Evolutionary conservation across 2,888 invertebrate species (phyloP).

Genomic region (Stegophylla sp.): DNA sequence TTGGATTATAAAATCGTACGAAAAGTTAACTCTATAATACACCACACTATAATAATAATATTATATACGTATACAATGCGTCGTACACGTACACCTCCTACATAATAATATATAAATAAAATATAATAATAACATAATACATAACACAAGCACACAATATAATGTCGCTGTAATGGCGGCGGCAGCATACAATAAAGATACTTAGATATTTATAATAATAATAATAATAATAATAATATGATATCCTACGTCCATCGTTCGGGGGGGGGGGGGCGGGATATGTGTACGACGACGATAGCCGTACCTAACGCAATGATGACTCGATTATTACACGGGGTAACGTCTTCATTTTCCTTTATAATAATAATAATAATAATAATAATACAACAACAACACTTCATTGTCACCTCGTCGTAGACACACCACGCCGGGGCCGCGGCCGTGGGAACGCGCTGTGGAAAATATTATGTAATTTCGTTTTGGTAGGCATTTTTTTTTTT

Average conservation of each 20-base stretch:
- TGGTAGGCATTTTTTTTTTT: slow-evolving; percentile 43
- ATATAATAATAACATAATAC: too few relatives aligned
- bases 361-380: slow-evolving; percentile 16
- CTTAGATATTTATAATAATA: background rate
- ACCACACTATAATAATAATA: too few relatives aligned
- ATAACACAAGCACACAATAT: too few relatives aligned
- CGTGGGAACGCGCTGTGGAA: slow-evolving; percentile 44
- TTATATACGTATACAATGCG: background rate
- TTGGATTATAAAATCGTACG: slow-evolving; percentile 54
- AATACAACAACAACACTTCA: background rate
- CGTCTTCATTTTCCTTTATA: slow-evolving; percentile 32
- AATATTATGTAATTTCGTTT: slow-evolving; percentile 46
- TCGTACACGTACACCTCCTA: background rate
- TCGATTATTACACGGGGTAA: slow-evolving; percentile 57
- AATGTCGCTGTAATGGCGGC: background rate
- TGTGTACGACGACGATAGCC: slow-evolving; percentile 10
- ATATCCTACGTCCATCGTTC: too few relatives aligned
- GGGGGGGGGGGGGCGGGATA: slow-evolving; percentile 13
- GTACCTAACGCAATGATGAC: slow-evolving; percentile 49
- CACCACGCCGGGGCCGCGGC: background rate
- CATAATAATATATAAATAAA: too few relatives aligned
- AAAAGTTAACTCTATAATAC: background rate
- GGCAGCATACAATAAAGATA: background rate
- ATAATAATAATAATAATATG: too few relatives aligned
- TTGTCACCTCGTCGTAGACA: background rate